These are phyloP conservation scores for Wasmannia auropunctata DNA, from an alignment of 1,140 invertebrate genomes.

Conservation along the genomic window DNA sequence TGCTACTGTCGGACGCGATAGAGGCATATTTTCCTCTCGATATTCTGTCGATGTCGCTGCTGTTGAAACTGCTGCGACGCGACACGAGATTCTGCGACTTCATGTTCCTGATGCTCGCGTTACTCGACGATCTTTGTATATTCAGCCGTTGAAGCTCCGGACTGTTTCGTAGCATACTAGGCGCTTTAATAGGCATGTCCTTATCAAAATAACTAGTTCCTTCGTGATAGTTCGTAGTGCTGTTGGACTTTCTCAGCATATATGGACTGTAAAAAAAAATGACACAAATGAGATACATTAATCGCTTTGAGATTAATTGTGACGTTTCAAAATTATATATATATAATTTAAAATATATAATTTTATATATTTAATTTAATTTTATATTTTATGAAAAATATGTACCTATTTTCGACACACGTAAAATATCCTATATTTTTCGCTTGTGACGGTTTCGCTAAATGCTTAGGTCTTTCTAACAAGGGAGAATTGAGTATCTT, in stretches of 20 bases:
- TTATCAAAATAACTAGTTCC: constrained; percentile 62
- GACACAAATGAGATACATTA: background rate
- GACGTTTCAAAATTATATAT: background rate
- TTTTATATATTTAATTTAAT: too few relatives aligned
- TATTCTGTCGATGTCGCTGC: constrained; percentile 68
- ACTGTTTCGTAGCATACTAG: constrained; percentile 69
- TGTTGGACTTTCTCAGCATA: constrained; percentile 78
- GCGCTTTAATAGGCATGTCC: constrained; percentile 58
- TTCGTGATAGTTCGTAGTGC: constrained; percentile 77
- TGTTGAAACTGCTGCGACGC: constrained; percentile 77
- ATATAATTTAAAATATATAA: too few relatives aligned
- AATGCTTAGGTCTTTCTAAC: constrained; percentile 73
- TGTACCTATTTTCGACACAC: constrained; percentile 76
- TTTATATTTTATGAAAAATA: background rate
- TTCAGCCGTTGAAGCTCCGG: constrained; percentile 65
- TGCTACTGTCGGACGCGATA: constrained; percentile 76
- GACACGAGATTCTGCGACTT: constrained; percentile 69
- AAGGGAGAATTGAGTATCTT: constrained; percentile 72
- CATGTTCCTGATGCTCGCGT: constrained; percentile 75
- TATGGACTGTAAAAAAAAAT: constrained; percentile 71
- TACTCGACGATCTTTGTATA: constrained; percentile 78
- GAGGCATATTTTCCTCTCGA: constrained; percentile 60
- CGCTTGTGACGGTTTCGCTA: constrained; percentile 70
- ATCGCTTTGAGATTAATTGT: background rate
- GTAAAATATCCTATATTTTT: constrained; percentile 79